Percentiles rank a stretch among this genome's conserved stretches.
phyloP scores from a whole-genome alignment of 1,140 invertebrate species.

The Andricus grossulariae region DNA sequence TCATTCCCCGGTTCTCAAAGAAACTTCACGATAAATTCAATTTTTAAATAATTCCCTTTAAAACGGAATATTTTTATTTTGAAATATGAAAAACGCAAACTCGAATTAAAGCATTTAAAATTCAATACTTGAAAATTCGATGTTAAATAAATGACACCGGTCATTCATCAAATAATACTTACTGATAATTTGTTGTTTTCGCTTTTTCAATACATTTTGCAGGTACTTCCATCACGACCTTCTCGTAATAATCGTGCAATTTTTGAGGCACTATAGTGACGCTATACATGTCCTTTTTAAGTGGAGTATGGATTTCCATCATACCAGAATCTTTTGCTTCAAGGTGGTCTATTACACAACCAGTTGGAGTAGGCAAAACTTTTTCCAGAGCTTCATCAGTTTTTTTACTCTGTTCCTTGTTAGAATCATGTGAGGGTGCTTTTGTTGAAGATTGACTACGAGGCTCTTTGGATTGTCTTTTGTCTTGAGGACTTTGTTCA shows the following conservation, averaged over 20 bases:
- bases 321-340: constrained; percentile 36
- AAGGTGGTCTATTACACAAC: constrained; percentile 20
- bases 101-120: no score
- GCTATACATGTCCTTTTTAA: constrained; percentile 39
- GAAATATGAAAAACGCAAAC: no score
- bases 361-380: background rate
- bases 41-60: no score
- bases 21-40: no score
- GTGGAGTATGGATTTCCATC: constrained; percentile 45
- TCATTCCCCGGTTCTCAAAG: no score
- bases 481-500: background rate
- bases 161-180: constrained; percentile 31
- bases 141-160: no score
- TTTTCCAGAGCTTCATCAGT: constrained; percentile 15
- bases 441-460: background rate
- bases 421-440: background rate
- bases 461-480: background rate
- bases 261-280: constrained; percentile 39
- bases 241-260: constrained; percentile 10
- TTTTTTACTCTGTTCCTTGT: constrained; percentile 1
- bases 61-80: no score
- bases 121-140: no score
- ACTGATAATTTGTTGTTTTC: constrained; percentile 43
- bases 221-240: constrained; percentile 45
- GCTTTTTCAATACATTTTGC: constrained; percentile 31